Evolutionary conservation across 2,113 vertebrate genomes (phyloP).

Genomic region (Xyliphius kryptos): DNA sequence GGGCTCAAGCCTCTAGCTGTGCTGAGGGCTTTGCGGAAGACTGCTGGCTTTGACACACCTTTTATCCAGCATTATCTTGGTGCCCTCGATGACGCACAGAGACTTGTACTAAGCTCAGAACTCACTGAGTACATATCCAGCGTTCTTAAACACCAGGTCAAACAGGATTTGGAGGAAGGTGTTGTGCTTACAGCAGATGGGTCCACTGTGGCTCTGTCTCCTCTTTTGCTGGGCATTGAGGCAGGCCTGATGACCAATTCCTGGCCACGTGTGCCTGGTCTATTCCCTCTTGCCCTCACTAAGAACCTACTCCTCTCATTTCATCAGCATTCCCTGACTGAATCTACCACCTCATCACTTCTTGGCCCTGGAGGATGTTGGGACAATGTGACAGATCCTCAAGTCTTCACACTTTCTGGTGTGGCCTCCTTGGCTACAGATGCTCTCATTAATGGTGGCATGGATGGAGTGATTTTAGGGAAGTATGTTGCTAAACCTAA

Average conservation of each 20-base stretch:
- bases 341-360: accelerated
- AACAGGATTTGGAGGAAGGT: constrained; percentile 49
- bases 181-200: constrained; percentile 75
- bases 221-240: constrained; percentile 69
- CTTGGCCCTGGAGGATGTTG: constrained; percentile 75
- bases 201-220: constrained; percentile 68
- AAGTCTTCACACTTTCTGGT: constrained; percentile 62
- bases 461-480: constrained; percentile 78
- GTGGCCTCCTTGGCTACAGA: constrained; percentile 54
- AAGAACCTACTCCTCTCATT: constrained; percentile 55
- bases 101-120: constrained; percentile 20
- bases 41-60: constrained; percentile 32
- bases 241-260: constrained; percentile 53
- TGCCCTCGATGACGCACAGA: neutral
- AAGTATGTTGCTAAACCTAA: constrained; percentile 39
- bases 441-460: constrained; percentile 71
- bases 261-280: neutral
- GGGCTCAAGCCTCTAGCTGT: constrained; percentile 27
- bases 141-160: constrained; percentile 44
- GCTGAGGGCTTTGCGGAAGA: constrained; percentile 37
- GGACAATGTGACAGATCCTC: constrained; percentile 64
- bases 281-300: constrained; percentile 61
- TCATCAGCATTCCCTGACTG: constrained; percentile 40
- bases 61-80: constrained; percentile 51
- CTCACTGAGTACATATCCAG: constrained; percentile 47